Evolutionary conservation across 2,888 invertebrate species (phyloP), one percentile per base, ranked within the genome.

Genomic region (Chrysolina americana): DNA sequence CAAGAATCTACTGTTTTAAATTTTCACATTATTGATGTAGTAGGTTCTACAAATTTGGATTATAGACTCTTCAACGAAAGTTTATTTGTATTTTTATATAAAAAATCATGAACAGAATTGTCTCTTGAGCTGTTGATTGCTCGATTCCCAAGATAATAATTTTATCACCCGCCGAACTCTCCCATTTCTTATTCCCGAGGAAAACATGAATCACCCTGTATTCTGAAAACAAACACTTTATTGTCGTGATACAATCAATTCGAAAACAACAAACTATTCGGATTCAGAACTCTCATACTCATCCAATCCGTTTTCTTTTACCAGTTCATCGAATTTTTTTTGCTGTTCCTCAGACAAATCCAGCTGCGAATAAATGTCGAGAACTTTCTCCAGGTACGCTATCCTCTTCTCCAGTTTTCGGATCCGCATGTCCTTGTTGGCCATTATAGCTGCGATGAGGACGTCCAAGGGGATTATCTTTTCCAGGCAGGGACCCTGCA

Each of bases 391-490:
- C 36, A 84, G 75, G 68, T 83, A 81, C 11, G 88, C 89, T 44
- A 91, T 89, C 83, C 88, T 89, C 41, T 88, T 86, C 80, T 87
- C 88, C 44, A 91, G 86, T 19, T 89, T 87, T 13, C 86, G 83
- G 65, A 91, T 90, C 82, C 91, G 90, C 0, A 89, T 85, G 83
- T 91, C 90, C 82, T 91, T 91, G 2, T 89, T 85, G 4, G 85
- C 83, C 62, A 87, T 76, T 15, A 88, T 78, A 2, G 86, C 86
- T 65, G 86, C 84, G 13, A 88, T 84, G 11, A 88, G 78, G 11
- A 84, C 84, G 73, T 88, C 87, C 21, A 88, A 78, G 2, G 88
- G 88, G 28, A 88, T 83, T 72, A 84, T 83, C 79, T 86, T 85
- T 41, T 86, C 87, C 68, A 86, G 71, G 70, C 81, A 83, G 21